Percentiles rank a stretch among this genome's conserved stretches.
These are phyloP conservation scores for Formica aserva DNA, from an alignment of 2,888 invertebrate genomes.

Conservation along the genomic window DNA sequence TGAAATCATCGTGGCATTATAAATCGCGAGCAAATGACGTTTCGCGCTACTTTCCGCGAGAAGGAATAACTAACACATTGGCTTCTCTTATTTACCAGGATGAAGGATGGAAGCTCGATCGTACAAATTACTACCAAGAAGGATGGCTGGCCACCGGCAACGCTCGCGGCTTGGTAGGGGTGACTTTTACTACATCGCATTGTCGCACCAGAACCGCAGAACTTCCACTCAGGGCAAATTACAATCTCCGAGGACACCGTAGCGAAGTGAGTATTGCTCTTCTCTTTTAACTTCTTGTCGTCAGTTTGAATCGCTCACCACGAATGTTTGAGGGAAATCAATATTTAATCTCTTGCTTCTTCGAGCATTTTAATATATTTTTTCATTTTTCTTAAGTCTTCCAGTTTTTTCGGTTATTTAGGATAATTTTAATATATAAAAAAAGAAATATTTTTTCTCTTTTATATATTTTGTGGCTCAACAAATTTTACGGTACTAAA, in stretches of 20 bases:
- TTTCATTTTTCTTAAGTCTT: background rate
- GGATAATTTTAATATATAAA: background rate
- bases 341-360: conserved; percentile 29
- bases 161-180: conserved; percentile 97
- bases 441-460: background rate
- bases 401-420: background rate
- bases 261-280: conserved; percentile 91
- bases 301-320: background rate
- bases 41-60: background rate
- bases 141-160: conserved; percentile 99
- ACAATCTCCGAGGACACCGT: conserved; percentile 98
- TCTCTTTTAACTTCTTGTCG: conserved; percentile 28
- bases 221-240: conserved; percentile 96
- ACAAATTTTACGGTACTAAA: background rate
- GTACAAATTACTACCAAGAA: conserved; percentile 98
- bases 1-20: conserved; percentile 7
- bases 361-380: background rate
- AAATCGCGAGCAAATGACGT: conserved; percentile 17
- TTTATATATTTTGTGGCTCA: background rate
- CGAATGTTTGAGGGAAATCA: background rate
- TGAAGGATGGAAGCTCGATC: conserved; percentile 98
- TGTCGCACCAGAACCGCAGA: conserved; percentile 93
- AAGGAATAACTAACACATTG: conserved; percentile 41
- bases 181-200: conserved; percentile 98
- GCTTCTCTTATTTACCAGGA: conserved; percentile 88